Evolutionary conservation across 2,113 vertebrate genomes (phyloP).

Genomic region (Pagrus major): DNA sequence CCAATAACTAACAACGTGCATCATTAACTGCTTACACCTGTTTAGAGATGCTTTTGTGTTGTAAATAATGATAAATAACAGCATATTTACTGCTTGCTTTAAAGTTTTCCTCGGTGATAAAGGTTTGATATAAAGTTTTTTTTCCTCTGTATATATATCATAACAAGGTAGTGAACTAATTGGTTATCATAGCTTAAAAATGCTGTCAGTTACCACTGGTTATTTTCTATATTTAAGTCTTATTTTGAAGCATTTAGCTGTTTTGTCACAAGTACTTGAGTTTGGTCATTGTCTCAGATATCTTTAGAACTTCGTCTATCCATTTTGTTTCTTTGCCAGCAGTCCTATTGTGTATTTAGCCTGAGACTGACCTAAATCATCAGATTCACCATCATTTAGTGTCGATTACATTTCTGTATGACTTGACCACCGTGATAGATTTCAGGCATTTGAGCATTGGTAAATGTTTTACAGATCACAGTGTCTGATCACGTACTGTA

Average conservation of each 20-base stretch:
- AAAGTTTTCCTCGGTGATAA: conserved; percentile 31
- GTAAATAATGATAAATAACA: conserved; percentile 69
- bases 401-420: not conserved
- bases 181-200: conserved; percentile 21
- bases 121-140: conserved; percentile 24
- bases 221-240: conserved; percentile 37
- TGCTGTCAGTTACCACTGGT: conserved; percentile 12
- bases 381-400: not conserved
- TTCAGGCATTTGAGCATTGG: conserved; percentile 1
- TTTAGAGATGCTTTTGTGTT: conserved; percentile 45
- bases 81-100: conserved; percentile 62
- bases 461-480: conserved; percentile 8
- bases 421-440: conserved; percentile 13
- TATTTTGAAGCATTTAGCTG: conserved; percentile 44
- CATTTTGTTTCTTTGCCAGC: conserved; percentile 5
- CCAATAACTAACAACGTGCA: conserved; percentile 38
- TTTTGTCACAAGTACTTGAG: conserved; percentile 40
- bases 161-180: conserved; percentile 29
- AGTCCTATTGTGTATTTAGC: conserved; percentile 23
- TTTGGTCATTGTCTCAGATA: not conserved
- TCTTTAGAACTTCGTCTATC: conserved; percentile 11
- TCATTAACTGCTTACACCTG: conserved; percentile 31
- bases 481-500: not conserved
- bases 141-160: conserved; percentile 8
- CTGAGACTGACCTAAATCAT: not conserved